Percentiles rank a stretch among this genome's conserved stretches.
These are phyloP conservation scores for Cephus spinipes DNA, from an alignment of 2,888 invertebrate species.

Conservation along the genomic window DNA sequence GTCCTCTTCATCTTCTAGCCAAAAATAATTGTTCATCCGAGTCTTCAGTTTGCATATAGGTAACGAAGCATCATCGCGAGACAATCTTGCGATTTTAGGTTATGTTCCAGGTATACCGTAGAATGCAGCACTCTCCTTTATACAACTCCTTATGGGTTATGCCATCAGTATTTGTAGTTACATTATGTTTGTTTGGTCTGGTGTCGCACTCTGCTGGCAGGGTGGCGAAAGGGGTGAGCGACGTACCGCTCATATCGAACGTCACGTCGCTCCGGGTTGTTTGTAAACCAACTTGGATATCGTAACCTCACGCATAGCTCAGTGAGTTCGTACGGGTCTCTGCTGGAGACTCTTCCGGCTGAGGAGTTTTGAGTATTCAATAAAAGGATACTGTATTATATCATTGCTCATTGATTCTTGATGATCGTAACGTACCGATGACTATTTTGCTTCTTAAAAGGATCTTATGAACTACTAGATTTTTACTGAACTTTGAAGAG, in stretches of 20 bases:
- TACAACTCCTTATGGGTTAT: background rate
- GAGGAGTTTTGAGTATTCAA: background rate
- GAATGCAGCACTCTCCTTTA: background rate
- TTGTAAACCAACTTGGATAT: background rate
- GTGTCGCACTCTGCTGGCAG: background rate
- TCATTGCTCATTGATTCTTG: background rate
- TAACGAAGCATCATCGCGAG: background rate
- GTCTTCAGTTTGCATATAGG: background rate
- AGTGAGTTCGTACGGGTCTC: background rate
- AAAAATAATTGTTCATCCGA: background rate
- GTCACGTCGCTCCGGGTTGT: background rate
- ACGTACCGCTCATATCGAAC: background rate
- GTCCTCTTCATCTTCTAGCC: background rate
- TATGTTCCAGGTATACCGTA: background rate
- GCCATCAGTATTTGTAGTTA: background rate
- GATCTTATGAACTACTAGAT: background rate
- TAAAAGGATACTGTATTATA: background rate
- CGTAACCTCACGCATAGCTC: background rate
- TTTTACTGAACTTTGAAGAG: background rate
- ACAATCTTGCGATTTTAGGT: background rate
- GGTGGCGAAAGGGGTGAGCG: background rate
- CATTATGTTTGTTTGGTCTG: background rate
- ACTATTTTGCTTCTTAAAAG: background rate
- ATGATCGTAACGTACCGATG: background rate
- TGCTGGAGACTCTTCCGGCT: background rate